A percentile compares a stretch with the other conserved stretches of the same genome.
These are phyloP conservation scores for Macaria notata DNA, from an alignment of 2,888 invertebrate genomes.

Conservation along the genomic window DNA sequence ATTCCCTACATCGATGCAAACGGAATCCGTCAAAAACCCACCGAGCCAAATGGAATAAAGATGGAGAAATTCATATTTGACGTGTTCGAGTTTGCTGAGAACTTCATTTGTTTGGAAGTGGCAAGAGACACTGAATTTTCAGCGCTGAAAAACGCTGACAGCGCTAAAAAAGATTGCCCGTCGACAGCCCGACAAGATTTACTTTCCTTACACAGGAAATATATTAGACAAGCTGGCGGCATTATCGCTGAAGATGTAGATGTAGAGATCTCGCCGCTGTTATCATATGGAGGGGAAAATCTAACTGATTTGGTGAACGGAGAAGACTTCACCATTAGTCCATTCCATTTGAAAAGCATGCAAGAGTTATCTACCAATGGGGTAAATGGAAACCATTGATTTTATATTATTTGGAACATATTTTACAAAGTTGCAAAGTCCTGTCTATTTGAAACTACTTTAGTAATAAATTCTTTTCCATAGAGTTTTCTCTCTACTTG, in stretches of 20 bases:
- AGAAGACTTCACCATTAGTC: slow-evolving; percentile 85
- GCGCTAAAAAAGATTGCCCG: slow-evolving; percentile 94
- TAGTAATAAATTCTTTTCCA: too few species aligned
- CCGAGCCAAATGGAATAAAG: slow-evolving; percentile 96
- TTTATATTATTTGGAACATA: slow-evolving; percentile 1
- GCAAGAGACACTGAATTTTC: slow-evolving; percentile 97
- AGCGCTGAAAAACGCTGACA: slow-evolving; percentile 96
- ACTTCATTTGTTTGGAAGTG: slow-evolving; percentile 96
- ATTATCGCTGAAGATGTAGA: slow-evolving; percentile 84
- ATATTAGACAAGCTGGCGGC: slow-evolving; percentile 92
- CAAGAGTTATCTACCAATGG: slow-evolving; percentile 61
- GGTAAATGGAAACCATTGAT: slow-evolving; percentile 65
- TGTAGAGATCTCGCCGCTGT: slow-evolving; percentile 94
- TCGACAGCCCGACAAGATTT: slow-evolving; percentile 92
- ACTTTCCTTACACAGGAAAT: slow-evolving; percentile 88
- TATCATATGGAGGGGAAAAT: slow-evolving; percentile 96
- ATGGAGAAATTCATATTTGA: slow-evolving; percentile 99
- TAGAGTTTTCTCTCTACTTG: too few species aligned
- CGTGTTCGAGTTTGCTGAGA: slow-evolving; percentile 96
- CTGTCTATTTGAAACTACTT: too few species aligned
- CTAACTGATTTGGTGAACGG: slow-evolving; percentile 85
- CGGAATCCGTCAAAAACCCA: slow-evolving; percentile 88
- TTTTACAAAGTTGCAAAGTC: background rate
- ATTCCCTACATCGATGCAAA: slow-evolving; percentile 91
- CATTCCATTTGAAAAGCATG: slow-evolving; percentile 82